These are phyloP conservation scores for Lithosia quadra DNA, from an alignment of 2,888 invertebrate genomes.

Conservation along the genomic window DNA sequence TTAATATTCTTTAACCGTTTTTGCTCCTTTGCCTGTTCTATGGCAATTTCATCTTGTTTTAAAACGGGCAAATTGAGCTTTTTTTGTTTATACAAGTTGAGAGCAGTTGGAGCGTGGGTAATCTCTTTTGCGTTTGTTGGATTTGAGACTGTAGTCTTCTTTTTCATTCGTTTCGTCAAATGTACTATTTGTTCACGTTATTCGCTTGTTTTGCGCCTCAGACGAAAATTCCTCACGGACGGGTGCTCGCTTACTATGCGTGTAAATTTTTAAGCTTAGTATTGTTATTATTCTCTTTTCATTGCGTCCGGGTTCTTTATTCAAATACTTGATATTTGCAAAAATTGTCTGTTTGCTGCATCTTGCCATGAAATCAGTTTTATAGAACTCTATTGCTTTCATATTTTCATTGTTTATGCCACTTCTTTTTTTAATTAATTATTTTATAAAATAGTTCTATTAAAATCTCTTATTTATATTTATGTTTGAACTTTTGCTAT, in stretches of 20 bases:
- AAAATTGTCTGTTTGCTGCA: conserved; percentile 42
- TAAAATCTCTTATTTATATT: background rate
- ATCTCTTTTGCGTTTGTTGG: conserved; percentile 85
- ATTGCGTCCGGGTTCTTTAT: conserved; percentile 57
- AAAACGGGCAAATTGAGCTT: conserved; percentile 79
- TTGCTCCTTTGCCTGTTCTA: conserved; percentile 77
- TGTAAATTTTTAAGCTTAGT: conserved; percentile 79
- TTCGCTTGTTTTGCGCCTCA: conserved; percentile 61
- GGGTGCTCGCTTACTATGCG: conserved; percentile 76
- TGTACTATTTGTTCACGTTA: conserved; percentile 75
- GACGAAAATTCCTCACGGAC: conserved; percentile 70
- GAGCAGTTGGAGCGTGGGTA: conserved; percentile 83
- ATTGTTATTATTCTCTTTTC: conserved; percentile 56
- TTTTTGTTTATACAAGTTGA: conserved; percentile 85
- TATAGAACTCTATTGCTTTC: conserved; percentile 18
- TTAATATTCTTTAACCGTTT: conserved; percentile 83
- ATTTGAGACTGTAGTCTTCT: conserved; percentile 77
- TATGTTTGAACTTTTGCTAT: background rate
- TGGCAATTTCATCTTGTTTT: conserved; percentile 81
- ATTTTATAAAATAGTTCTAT: background rate
- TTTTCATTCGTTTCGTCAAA: conserved; percentile 81
- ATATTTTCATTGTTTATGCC: background rate
- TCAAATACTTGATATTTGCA: conserved; percentile 64
- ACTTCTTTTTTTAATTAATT: background rate
- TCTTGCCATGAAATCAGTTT: conserved; percentile 35